Evolutionary conservation across 2,888 invertebrate species (phyloP), one percentile per base, ranked within the genome.

Genomic region (Aplocera efformata): DNA sequence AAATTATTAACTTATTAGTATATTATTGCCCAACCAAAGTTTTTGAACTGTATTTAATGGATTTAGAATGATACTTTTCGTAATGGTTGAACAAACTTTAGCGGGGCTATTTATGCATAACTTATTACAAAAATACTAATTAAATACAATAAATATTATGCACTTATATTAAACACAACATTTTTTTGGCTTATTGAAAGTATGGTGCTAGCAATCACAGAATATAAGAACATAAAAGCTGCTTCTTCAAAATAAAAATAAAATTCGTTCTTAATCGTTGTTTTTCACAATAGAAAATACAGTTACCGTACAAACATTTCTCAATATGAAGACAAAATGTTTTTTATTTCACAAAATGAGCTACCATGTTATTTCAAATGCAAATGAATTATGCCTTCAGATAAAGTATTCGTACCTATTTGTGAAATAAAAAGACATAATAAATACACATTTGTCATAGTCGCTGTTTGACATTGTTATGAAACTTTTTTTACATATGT

Each of bases 171-270:
- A 73, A 59, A 69, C 74, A 78, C 77, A 81, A 79, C 67, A 66
- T 73, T 73, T 69, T 83, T 85, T 82, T 70, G 83, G 81, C 79
- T 79, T 81, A 71, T 69, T 67, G 67, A 29, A 32, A 64, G 61
- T 69, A 75, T 71, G 66, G 65, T 80, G 79, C 71, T 73, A 58
- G 69, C 78, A 84, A 85, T 86, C 85, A 85, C 86, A 85, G 82
- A 76, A 78, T 61, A n/a, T 59, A 63, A 65, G 64, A 56, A 44
- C n/a, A 60, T 63, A 17, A 17, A 3, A 71, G 62, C 59, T 70
- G 72, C 66, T 67, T 63, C 50, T 45, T 51, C 42, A 42, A 43
- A 53, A 44, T 39, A 41, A 29, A 9, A 48, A 55, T 36, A 42
- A 7, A 41, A 40, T 43, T 39, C 41, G 34, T 50, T 42, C 21